Evolutionary conservation across 1,140 invertebrate species (phyloP), one percentile per base, ranked within the genome.

Genomic region (Aphelenchoides besseyi): DNA sequence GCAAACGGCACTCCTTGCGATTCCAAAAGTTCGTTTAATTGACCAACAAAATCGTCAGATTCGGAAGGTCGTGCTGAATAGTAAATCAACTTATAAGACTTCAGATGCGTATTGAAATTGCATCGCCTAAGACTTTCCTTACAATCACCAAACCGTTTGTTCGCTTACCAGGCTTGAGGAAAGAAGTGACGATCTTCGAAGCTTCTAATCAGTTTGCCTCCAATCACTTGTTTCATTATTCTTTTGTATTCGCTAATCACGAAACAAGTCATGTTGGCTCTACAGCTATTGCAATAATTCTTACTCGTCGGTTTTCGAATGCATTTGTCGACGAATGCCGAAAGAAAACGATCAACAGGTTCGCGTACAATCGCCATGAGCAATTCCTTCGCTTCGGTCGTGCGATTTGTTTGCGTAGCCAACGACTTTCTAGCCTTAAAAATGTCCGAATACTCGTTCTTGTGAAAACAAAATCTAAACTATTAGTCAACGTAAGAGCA

Each of bases 141-240:
- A n/a, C n/a, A 67, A 74, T 64, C 18, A 16, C 16, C 3, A 12
- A 72, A 16, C 29, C 3, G 32, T 12, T 53, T 71, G 37, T 12
- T n/a, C 37, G 5, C 41, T 48, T 23, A 48, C 41, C 74, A 76
- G 55, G 41, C 69, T 57, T 76, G 73, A 12, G 75, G 74, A 26
- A 76, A 72, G 53, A 76, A 76, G 53, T 77, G 75, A 12, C 66
- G 28, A 18, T 77, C 75, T 66, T 77, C 75, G 53, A 73, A 77
- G n/a, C 64, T 66, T 55, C 71, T 33, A 18, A 33, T 33, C 23
- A 73, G 41, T 5, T 5, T 48, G 30, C 41, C 62, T 2, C 18
- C 33, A 1, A 66, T 48, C 26, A 69, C 16, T 74, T 74, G 66
- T 16, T 28, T 16, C 41, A 52, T 18, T 29, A 77, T 72, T n/a